Base-by-base conservation (phyloP, 2,888 invertebrate species). In the Sarcophaga subvicina region DNA sequence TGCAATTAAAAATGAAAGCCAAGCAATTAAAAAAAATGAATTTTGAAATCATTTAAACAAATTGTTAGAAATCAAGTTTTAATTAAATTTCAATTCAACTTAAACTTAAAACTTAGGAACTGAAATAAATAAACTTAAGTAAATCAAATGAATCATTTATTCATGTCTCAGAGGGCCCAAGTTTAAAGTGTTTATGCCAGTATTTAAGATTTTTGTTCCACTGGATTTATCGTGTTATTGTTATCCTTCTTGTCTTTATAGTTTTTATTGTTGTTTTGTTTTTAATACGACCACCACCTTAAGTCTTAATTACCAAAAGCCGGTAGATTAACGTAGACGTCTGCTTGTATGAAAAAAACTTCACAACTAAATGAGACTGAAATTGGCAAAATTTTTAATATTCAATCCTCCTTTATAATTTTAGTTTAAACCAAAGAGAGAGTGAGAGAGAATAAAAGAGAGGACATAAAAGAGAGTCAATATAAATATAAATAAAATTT, bases 241-340 rank as follows among this genome's bases (percentile, higher is more conserved):
- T 67, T 12, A n/a, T 66, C 45, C n/a, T 62, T 17, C 4, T 63
- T 47, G 14, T 62, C 22, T n/a, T n/a, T 49, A 47, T 20, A 11
- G 17, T 2, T 63, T 45, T 59, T 72, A 12, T 49, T 72, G 20
- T 72, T 60, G 25, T 71, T 69, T 63, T 83, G 37, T 77, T 62
- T 49, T 76, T 71, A 59, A 66, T 84, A 76, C 76, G 80, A 76
- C 80, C 84, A 84, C 84, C 80, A 80, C 37, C 37, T 37, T 37
- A 37, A 80, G 76, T 80, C 80, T 80, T 84, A 84, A 84, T 84
- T 84, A 80, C 72, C 54, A 76, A 80, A 80, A 77, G 71, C 84
- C 84, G 84, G 80, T 63, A 66, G 54, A 2, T 37, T 37, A 37
- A 37, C 37, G 80, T 72, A 76, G 76, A 76, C 80, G 82, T 82